Conservation (phyloP, 2,888 invertebrate species). For the Drosophila affinis region DNA sequence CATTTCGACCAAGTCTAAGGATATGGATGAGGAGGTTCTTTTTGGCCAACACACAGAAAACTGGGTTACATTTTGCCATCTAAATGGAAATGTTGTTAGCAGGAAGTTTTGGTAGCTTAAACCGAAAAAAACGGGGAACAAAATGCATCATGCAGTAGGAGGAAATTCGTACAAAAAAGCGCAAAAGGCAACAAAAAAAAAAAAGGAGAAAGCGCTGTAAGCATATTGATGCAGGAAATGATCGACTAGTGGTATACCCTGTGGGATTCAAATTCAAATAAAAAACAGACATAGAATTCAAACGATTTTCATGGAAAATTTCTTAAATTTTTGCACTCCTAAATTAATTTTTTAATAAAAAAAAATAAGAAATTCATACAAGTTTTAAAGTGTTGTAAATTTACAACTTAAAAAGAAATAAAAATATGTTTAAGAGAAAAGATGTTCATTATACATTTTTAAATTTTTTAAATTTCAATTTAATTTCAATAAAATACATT, state of each 20-base stretch:
- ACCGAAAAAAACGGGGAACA: background rate
- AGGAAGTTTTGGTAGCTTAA: slow-evolving; percentile 57
- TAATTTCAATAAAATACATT: too few relatives aligned
- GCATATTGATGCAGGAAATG: background rate
- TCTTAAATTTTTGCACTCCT: too few relatives aligned
- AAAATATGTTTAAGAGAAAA: too few relatives aligned
- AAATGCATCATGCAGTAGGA: slow-evolving; percentile 17
- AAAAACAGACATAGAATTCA: too few relatives aligned
- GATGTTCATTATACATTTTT: too few relatives aligned
- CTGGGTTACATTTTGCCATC: slow-evolving; percentile 66
- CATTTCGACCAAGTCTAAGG: slow-evolving; percentile 21
- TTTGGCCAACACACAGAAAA: slow-evolving; percentile 40
- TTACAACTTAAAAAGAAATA: too few relatives aligned
- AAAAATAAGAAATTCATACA: too few relatives aligned
- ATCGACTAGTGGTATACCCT: background rate
- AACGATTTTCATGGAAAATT: too few relatives aligned
- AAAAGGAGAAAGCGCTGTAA: background rate
- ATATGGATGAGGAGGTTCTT: slow-evolving; percentile 23
- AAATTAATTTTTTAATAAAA: too few relatives aligned
- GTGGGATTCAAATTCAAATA: background rate
- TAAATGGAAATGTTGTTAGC: slow-evolving; percentile 73
- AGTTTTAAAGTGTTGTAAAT: too few relatives aligned
- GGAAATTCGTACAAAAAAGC: slow-evolving; percentile 19
- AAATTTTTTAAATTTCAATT: too few relatives aligned
- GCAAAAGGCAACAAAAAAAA: background rate